Conservation (phyloP, 2,113 vertebrate species). For the Osmerus mordax region DNA sequence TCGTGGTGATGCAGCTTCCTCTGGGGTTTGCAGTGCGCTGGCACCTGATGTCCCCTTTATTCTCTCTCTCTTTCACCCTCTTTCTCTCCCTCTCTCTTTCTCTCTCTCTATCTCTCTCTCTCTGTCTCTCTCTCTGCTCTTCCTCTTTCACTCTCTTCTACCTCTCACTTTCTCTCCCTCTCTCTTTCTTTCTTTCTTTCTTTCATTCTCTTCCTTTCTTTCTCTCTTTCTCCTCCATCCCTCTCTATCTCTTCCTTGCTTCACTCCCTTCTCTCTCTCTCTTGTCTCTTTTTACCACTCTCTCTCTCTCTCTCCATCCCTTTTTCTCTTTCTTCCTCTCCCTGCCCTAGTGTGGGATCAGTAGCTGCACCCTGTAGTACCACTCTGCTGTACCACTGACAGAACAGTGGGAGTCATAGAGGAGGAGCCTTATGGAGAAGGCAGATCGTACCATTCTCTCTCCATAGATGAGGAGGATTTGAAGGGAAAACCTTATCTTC, state of each 20-base stretch:
- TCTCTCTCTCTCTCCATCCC: conserved; percentile 34
- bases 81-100: conserved; percentile 36
- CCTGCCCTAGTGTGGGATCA: conserved; percentile 62
- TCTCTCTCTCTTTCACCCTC: conserved; percentile 34
- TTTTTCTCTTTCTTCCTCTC: conserved; percentile 37
- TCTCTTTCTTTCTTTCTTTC: conserved; percentile 33
- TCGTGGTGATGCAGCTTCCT: conserved; percentile 61
- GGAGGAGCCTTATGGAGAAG: conserved; percentile 67
- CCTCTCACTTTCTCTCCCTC: conserved; percentile 50
- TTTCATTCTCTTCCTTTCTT: conserved; percentile 10
- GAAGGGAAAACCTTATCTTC: conserved; percentile 10
- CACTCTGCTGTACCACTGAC: too few relatives aligned
- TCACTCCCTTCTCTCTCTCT: conserved; percentile 33
- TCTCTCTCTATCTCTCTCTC: not conserved
- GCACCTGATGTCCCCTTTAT: conserved; percentile 64
- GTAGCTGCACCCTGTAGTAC: conserved; percentile 70
- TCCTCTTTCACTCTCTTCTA: conserved; percentile 27
- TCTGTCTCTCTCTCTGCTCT: conserved; percentile 45
- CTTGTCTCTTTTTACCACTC: not conserved
- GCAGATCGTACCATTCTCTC: conserved; percentile 45
- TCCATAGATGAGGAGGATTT: conserved; percentile 28
- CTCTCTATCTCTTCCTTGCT: conserved; percentile 23
- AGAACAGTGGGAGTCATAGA: conserved; percentile 60
- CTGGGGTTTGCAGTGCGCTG: conserved; percentile 54
- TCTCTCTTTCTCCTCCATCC: conserved; percentile 33